These are phyloP conservation scores for Telenomus remus DNA, from an alignment of 1,140 invertebrate species.

Conservation along the genomic window DNA sequence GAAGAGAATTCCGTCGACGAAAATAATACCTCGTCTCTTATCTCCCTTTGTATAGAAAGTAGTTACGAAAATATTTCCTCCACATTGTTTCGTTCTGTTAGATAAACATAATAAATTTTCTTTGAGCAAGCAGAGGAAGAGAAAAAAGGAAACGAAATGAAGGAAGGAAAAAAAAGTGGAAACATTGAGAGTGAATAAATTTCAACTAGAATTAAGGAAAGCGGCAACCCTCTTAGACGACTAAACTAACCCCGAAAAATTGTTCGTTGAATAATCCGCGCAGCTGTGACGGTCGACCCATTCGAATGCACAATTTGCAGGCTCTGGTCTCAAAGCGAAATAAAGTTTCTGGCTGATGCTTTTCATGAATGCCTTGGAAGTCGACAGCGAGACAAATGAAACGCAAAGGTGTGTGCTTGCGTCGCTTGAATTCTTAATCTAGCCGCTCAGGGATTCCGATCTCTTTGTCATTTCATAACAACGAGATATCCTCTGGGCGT, in stretches of 20 bases:
- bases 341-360: constrained; percentile 52
- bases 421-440: constrained; percentile 68
- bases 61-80: constrained; percentile 15
- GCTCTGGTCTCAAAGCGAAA: constrained; percentile 36
- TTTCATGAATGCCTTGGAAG: constrained; percentile 53
- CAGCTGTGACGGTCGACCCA: constrained; percentile 63
- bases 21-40: constrained; percentile 32
- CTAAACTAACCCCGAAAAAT: constrained; percentile 55
- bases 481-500: constrained; percentile 26
- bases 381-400: constrained; percentile 48
- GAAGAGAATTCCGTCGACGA: constrained; percentile 24
- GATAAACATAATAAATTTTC: constrained; percentile 4
- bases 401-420: constrained; percentile 51
- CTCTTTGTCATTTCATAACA: constrained; percentile 32
- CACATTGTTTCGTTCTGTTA: constrained; percentile 16
- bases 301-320: constrained; percentile 54
- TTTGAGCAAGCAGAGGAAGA: background rate
- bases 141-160: constrained; percentile 1
- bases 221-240: constrained; percentile 5
- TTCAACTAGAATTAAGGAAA: constrained; percentile 36
- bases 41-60: constrained; percentile 13
- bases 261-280: constrained; percentile 64
- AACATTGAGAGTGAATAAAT: background rate
- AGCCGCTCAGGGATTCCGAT: constrained; percentile 57
- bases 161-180: background rate